Conservation (phyloP, 2,113 vertebrate species). For the Microtus ochrogaster region DNA sequence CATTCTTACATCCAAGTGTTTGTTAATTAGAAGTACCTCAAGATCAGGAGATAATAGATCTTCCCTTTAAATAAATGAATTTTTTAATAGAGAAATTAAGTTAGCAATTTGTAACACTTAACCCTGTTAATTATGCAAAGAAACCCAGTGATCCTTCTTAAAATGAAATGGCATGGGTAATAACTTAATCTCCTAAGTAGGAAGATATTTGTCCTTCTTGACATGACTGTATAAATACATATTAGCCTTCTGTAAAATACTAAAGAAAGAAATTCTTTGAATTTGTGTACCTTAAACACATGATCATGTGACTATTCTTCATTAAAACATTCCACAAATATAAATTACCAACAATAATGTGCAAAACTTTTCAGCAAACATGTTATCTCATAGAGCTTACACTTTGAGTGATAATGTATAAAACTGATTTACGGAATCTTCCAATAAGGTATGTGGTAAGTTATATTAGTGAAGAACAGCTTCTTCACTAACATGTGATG, state of each 20-base stretch:
- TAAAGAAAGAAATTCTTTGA: not conserved
- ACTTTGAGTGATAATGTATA: not conserved
- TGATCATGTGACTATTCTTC: not conserved
- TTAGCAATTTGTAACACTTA: conserved; percentile 65
- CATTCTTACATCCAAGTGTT: conserved; percentile 60
- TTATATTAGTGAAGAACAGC: not conserved
- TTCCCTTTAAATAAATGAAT: conserved; percentile 68
- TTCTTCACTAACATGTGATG: too few species aligned
- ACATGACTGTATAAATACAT: not conserved
- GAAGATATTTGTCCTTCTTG: not conserved
- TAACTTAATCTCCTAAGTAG: conserved; percentile 18
- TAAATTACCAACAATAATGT: not conserved
- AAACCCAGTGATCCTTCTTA: conserved; percentile 2
- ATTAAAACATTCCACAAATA: not conserved
- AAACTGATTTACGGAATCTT: not conserved
- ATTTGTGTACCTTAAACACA: not conserved
- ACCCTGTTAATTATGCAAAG: not conserved
- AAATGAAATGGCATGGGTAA: not conserved
- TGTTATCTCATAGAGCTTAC: not conserved
- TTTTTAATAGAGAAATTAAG: conserved; percentile 74
- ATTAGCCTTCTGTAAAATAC: not conserved
- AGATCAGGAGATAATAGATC: conserved; percentile 71
- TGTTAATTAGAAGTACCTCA: conserved; percentile 72
- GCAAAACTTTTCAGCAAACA: not conserved
- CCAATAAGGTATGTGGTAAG: not conserved